These are phyloP conservation scores for Eledone cirrhosa DNA, from an alignment of 2,888 invertebrate genomes.

Conservation along the genomic window DNA sequence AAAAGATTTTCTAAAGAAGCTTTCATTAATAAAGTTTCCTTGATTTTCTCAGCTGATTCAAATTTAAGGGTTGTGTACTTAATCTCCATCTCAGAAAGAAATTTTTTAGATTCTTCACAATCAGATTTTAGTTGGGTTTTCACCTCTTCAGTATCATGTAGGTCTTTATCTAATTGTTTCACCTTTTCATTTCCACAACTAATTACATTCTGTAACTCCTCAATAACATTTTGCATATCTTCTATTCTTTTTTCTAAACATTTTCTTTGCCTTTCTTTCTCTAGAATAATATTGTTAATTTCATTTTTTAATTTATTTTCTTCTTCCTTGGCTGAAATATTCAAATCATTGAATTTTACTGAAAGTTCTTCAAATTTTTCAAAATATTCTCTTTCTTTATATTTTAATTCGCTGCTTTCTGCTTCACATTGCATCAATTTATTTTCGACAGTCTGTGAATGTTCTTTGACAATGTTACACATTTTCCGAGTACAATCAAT, in stretches of 20 bases:
- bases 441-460: not conserved
- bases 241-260: not conserved
- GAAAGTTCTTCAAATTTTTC: constrained; percentile 16
- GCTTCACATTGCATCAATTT: not conserved
- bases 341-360: constrained; percentile 10
- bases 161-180: not conserved
- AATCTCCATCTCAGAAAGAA: no score
- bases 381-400: constrained; percentile 18
- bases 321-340: constrained; percentile 19
- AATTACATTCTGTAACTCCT: not conserved
- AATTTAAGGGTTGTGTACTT: no score
- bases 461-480: constrained; percentile 10
- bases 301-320: constrained; percentile 16
- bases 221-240: not conserved
- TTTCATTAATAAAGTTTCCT: no score
- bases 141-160: not conserved
- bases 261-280: not conserved
- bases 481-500: constrained; percentile 15
- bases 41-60: no score
- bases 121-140: not conserved
- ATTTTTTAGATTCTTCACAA: not conserved
- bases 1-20: no score
- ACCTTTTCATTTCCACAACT: not conserved
- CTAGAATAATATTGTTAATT: not conserved
- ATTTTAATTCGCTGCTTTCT: not conserved